Percentiles rank a stretch among this genome's conserved stretches.
Evolutionary conservation across 2,888 invertebrate genomes (phyloP).

Genomic region (Cancer borealis): DNA sequence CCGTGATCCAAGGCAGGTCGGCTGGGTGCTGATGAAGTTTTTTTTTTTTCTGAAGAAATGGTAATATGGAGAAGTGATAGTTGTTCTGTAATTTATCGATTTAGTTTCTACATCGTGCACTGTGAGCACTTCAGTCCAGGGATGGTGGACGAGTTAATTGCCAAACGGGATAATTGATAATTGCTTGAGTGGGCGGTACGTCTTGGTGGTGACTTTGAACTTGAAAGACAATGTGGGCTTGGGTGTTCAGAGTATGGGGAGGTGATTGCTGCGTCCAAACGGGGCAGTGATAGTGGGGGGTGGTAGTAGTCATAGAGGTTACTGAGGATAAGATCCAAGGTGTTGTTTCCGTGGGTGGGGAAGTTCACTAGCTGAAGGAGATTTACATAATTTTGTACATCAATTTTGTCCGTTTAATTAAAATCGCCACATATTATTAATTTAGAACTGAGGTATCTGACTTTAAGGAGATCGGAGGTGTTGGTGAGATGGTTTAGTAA

Average conservation of each 20-base stretch:
- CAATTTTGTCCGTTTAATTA: background rate
- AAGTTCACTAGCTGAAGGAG: background rate
- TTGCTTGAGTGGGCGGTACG: too few relatives aligned
- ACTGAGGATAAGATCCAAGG: too few relatives aligned
- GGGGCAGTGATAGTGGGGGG: background rate
- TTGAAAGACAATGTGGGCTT: too few relatives aligned
- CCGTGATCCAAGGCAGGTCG: constrained; percentile 41
- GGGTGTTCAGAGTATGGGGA: background rate
- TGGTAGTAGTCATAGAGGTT: too few relatives aligned
- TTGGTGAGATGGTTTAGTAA: background rate
- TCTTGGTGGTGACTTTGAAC: too few relatives aligned
- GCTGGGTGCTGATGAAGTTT: background rate
- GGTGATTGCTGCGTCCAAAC: constrained; percentile 28
- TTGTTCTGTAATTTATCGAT: background rate
- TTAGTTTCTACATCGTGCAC: constrained; percentile 20
- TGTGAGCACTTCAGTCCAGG: constrained; percentile 20
- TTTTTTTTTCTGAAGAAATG: background rate
- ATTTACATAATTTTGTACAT: background rate
- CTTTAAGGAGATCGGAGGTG: constrained; percentile 22
- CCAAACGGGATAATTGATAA: background rate
- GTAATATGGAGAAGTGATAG: background rate
- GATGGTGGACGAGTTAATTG: background rate
- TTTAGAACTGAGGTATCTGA: background rate
- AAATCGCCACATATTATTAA: too few relatives aligned
- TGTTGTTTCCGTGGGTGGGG: background rate